phyloP scores from a whole-genome alignment of 1,140 invertebrate genomes.

The Tetramorium alpestre region DNA sequence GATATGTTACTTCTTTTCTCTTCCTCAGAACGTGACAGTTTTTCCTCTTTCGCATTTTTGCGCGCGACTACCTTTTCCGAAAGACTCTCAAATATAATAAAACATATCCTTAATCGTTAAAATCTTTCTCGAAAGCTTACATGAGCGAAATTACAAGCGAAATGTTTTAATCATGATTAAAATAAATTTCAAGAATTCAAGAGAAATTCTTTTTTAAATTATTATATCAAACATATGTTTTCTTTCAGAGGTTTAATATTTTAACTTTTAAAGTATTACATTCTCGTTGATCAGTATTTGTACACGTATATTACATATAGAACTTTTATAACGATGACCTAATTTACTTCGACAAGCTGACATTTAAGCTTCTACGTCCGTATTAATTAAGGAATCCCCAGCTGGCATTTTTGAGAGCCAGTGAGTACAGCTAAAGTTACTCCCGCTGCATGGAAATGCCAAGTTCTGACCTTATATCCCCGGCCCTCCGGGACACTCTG shows the following conservation, averaged over 20 bases:
- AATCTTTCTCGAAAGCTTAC: background rate
- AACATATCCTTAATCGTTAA: background rate
- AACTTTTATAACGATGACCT: conserved; percentile 29
- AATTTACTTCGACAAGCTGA: conserved; percentile 21
- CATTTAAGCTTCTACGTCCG: background rate
- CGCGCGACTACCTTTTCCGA: background rate
- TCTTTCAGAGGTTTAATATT: background rate
- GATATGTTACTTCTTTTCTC: conserved; percentile 77
- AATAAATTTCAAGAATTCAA: conserved; percentile 1
- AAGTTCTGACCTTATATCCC: conserved; percentile 78
- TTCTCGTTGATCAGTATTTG: background rate
- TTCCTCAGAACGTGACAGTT: conserved; percentile 65
- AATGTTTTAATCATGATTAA: background rate
- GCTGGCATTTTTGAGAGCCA: conserved; percentile 78
- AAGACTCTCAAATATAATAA: background rate
- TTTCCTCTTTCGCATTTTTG: conserved; percentile 25
- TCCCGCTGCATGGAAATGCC: conserved; percentile 73
- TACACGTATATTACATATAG: background rate
- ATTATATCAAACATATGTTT: background rate
- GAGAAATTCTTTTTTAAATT: background rate
- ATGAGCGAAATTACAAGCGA: background rate
- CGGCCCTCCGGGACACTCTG: conserved; percentile 76
- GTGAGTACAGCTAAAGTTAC: conserved; percentile 73
- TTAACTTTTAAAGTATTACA: background rate
- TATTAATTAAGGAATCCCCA: conserved; percentile 76